Base-by-base conservation (phyloP, 2,888 invertebrate species). In the Tinea trinotella region DNA sequence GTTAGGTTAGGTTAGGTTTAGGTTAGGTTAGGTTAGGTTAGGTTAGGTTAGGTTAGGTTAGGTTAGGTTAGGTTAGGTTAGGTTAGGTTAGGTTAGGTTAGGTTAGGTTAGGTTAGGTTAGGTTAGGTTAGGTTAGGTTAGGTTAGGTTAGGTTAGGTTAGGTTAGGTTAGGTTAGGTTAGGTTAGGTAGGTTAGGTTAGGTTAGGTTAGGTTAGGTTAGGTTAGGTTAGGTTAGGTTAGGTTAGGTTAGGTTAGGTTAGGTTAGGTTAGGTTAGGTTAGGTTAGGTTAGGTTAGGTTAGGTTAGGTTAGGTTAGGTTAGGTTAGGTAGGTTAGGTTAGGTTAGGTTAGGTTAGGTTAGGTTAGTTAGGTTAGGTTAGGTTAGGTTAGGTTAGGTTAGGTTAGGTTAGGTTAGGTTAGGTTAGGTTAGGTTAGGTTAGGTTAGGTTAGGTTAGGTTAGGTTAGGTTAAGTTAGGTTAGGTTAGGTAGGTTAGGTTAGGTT, bases 131-230 rank as follows among this genome's bases (percentile, higher is more conserved):
- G 58, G 57, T 58, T 57, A 55, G 55, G 55, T 55, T 55, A 55
- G 55, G 55, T 55, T 55, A 55, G 59, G 59, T 59, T 59, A 57
- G 59, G 59, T 59, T 59, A 59, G 59, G 59, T 59, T 59, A 58
- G 59, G 57, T 59, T 59, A 59, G 57, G 59, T 58, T 56, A 56
- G 52, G 57, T 57, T 57, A 57, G 57, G n/a, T n/a, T n/a, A n/a
- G n/a, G n/a, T n/a, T n/a, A n/a, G n/a, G n/a, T n/a, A n/a, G n/a
- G n/a, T n/a, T 57, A 57, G 57, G 57, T 57, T 57, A 55, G 57
- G 57, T 57, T 57, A 53, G 57, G 54, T 57, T 57, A 55, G 57
- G 57, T 52, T 52, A 54, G 54, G 54, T 54, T 54, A 54, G 54
- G 54, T 54, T 54, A 54, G 54, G 54, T 54, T 54, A 54, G 54